A percentile compares a stretch with the other conserved stretches of the same genome.
These are phyloP conservation scores for Gadopsis bispinosus DNA, from an alignment of 2,797 vertebrate species.

Conservation along the genomic window DNA sequence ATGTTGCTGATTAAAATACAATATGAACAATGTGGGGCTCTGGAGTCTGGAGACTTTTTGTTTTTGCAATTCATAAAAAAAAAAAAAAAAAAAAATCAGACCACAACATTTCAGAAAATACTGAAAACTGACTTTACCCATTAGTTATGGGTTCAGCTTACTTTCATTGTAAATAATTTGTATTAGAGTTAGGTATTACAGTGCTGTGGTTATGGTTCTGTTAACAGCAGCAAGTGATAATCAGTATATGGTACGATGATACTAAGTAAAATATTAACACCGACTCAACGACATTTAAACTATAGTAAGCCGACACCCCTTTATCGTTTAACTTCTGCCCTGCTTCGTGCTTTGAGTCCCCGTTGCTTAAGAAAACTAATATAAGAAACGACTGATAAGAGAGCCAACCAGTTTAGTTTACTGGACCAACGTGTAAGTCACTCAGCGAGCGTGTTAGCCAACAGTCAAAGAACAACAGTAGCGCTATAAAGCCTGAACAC, in stretches of 20 bases:
- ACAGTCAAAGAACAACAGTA: constrained; percentile 2
- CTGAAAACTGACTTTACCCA: background rate
- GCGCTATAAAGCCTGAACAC: background rate
- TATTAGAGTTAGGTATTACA: background rate
- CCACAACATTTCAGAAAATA: background rate
- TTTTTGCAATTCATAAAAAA: background rate
- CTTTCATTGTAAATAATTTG: background rate
- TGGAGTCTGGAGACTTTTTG: background rate
- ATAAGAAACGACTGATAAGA: background rate
- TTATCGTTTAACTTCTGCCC: background rate
- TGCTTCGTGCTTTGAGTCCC: background rate
- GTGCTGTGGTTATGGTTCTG: background rate
- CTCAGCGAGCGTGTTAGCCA: constrained; percentile 8
- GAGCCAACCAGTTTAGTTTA: constrained; percentile 18
- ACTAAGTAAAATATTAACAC: background rate
- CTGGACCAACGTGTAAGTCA: constrained; percentile 50
- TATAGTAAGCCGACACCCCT: background rate
- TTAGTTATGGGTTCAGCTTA: background rate
- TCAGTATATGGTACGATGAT: background rate
- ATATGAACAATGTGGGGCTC: background rate
- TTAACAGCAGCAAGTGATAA: background rate
- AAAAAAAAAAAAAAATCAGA: background rate
- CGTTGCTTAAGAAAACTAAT: background rate
- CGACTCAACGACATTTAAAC: too few species aligned
- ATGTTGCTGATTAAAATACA: background rate